These are phyloP conservation scores for Myotis brandtii DNA, from an alignment of 2,113 vertebrate species.

Conservation along the genomic window DNA sequence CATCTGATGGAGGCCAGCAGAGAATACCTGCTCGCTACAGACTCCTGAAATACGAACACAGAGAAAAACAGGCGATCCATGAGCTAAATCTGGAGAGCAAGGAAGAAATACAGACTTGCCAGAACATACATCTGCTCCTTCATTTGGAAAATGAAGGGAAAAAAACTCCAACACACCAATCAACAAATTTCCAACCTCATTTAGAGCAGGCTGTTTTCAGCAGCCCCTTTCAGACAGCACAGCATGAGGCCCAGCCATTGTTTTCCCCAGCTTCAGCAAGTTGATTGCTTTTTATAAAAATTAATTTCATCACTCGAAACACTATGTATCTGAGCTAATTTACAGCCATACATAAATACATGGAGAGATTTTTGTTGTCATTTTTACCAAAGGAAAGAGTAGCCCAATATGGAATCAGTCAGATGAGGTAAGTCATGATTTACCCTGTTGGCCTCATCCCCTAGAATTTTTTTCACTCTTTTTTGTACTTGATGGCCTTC, in stretches of 20 bases:
- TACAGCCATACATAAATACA: constrained; percentile 18
- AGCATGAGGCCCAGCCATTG: not conserved
- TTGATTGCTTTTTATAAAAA: not conserved
- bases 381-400: not conserved
- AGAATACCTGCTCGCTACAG: not conserved
- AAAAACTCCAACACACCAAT: not conserved
- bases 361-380: not conserved
- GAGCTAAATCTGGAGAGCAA: constrained; percentile 29
- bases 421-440: not conserved
- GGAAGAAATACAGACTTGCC: constrained; percentile 44
- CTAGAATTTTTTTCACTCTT: not conserved
- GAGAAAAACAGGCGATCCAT: not conserved
- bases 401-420: not conserved
- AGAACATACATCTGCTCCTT: not conserved
- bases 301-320: not conserved
- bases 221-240: not conserved
- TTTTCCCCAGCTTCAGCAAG: not conserved
- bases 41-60: constrained; percentile 5
- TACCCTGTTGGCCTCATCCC: not conserved
- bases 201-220: constrained; percentile 19
- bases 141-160: constrained; percentile 55
- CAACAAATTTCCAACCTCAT: constrained; percentile 18
- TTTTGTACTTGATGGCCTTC: not conserved
- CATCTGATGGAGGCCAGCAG: not conserved
- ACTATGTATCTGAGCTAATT: not conserved